These are phyloP conservation scores for Luffia ferchaultella DNA, from an alignment of 2,888 invertebrate genomes.

Conservation along the genomic window DNA sequence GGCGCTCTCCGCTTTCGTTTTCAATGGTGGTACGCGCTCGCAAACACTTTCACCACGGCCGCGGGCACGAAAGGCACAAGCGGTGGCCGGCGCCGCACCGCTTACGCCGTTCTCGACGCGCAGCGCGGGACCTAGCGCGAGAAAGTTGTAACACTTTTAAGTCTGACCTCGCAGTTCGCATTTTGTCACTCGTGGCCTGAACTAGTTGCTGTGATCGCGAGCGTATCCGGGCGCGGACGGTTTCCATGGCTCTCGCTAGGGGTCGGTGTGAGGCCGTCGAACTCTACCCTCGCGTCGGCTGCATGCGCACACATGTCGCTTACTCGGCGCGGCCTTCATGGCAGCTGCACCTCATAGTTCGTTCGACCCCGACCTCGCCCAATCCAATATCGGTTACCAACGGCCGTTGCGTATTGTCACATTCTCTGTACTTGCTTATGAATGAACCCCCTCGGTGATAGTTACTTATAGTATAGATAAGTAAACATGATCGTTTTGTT, in stretches of 20 bases:
- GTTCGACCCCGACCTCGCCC: conserved; percentile 54
- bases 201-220: conserved; percentile 48
- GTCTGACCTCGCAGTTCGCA: conserved; percentile 57
- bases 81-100: conserved; percentile 39
- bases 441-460: too few relatives aligned
- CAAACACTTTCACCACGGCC: conserved; percentile 59
- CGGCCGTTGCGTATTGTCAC: conserved; percentile 19
- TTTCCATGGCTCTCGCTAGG: conserved; percentile 20
- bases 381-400: conserved; percentile 40
- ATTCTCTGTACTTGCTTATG: too few relatives aligned
- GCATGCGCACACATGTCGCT: conserved; percentile 58
- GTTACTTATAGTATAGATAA: not conserved
- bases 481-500: conserved; percentile 31
- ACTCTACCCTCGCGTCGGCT: conserved; percentile 59
- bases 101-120: conserved; percentile 38
- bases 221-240: conserved; percentile 27
- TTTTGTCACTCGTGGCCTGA: conserved; percentile 54
- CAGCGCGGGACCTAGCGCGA: conserved; percentile 36
- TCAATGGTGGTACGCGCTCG: conserved; percentile 50
- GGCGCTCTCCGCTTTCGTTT: conserved; percentile 64
- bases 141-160: conserved; percentile 67
- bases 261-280: conserved; percentile 42
- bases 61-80: conserved; percentile 45
- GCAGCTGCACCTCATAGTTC: conserved; percentile 49
- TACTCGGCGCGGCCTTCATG: conserved; percentile 31